A percentile compares a stretch with the other conserved stretches of the same genome.
Evolutionary conservation across 2,113 vertebrate genomes (phyloP).

Genomic region (Triplophysa dalaica): DNA sequence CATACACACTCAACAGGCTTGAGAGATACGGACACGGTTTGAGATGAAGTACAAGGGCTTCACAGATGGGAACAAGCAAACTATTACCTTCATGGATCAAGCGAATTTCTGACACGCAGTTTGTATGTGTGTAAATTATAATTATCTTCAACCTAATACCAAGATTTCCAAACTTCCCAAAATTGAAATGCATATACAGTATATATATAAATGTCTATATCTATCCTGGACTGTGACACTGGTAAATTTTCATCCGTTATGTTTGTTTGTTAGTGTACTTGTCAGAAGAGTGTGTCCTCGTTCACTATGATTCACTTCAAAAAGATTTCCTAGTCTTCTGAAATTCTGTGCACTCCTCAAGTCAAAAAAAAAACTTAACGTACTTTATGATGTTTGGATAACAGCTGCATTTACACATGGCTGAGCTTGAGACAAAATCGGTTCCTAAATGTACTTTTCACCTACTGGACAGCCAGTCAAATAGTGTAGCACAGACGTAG

Average conservation of each 20-base stretch:
- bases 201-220: slow-evolving; percentile 50
- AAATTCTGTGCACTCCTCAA: too few relatives aligned
- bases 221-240: slow-evolving; percentile 23
- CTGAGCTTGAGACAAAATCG: slow-evolving; percentile 44
- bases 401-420: slow-evolving; percentile 53
- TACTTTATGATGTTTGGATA: slow-evolving; percentile 50
- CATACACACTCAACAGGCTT: slow-evolving; percentile 46
- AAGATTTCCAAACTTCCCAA: slow-evolving; percentile 51
- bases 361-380: slow-evolving; percentile 10
- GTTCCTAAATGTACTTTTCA: slow-evolving; percentile 38
- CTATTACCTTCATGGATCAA: slow-evolving; percentile 47
- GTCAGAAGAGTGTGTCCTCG: neutral
- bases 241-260: slow-evolving; percentile 26
- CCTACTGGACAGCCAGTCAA: slow-evolving; percentile 31
- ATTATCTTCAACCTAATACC: slow-evolving; percentile 57
- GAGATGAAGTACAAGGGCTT: slow-evolving; percentile 37
- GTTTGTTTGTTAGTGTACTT: slow-evolving; percentile 33
- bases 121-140: slow-evolving; percentile 59
- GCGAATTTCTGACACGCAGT: slow-evolving; percentile 54
- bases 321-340: neutral
- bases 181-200: slow-evolving; percentile 24
- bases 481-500: slow-evolving; percentile 9
- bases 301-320: slow-evolving; percentile 1
- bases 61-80: slow-evolving; percentile 55
- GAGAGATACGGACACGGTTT: slow-evolving; percentile 34